Conservation (phyloP, 2,113 vertebrate species). For the Mola mola region DNA sequence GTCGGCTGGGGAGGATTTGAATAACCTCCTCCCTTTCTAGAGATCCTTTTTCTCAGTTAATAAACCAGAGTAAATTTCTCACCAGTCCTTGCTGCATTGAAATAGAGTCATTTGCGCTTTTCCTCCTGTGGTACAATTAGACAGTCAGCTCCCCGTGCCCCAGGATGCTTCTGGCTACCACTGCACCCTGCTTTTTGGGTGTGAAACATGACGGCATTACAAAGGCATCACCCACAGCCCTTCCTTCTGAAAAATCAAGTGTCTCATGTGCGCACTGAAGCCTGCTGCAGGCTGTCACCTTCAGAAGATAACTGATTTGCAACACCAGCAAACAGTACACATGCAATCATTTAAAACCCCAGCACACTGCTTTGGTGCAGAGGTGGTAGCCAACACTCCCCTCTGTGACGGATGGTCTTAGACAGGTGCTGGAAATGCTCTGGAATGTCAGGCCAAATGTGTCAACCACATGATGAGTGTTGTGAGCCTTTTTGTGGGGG, state of each 20-base stretch:
- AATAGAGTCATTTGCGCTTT: conserved; percentile 46
- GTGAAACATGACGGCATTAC: conserved; percentile 32
- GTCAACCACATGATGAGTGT: conserved; percentile 13
- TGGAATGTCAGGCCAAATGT: conserved; percentile 46
- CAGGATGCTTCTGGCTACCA: too few relatives aligned
- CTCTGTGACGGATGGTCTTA: conserved; percentile 37
- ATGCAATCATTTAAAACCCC: conserved; percentile 23
- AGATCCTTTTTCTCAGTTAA: conserved; percentile 5
- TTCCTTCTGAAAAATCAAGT: conserved; percentile 16
- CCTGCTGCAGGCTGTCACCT: conserved; percentile 12
- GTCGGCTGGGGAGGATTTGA: background rate
- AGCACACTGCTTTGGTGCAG: background rate
- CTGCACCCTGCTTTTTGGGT: background rate
- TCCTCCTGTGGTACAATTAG: conserved; percentile 42
- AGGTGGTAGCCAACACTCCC: conserved; percentile 1
- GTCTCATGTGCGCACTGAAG: conserved; percentile 17
- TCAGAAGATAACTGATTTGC: conserved; percentile 43
- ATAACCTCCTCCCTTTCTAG: background rate
- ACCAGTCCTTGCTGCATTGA: conserved; percentile 17
- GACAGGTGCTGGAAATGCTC: conserved; percentile 41
- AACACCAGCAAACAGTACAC: conserved; percentile 18
- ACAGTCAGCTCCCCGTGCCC: conserved; percentile 14
- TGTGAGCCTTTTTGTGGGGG: conserved; percentile 30
- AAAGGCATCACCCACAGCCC: conserved; percentile 24
- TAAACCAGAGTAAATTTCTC: conserved; percentile 10